Evolutionary conservation across 2,888 invertebrate genomes (phyloP).

Genomic region (Pristionchus fissidentatus): DNA sequence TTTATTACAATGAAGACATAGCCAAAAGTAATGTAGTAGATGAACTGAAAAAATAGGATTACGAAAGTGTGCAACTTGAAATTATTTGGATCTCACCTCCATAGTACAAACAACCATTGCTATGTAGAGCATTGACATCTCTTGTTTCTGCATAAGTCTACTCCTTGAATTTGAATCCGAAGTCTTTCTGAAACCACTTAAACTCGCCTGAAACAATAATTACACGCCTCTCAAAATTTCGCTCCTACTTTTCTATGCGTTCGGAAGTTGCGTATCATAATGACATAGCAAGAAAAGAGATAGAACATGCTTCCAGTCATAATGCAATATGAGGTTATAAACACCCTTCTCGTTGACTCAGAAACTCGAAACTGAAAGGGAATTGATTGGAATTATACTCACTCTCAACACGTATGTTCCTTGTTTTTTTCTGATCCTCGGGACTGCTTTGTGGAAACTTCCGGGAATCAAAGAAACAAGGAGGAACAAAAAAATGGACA

Average conservation of each 20-base stretch:
- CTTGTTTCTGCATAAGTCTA: background rate
- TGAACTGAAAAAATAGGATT: background rate
- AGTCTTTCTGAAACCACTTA: background rate
- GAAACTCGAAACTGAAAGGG: background rate
- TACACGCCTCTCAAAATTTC: background rate
- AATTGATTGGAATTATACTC: background rate
- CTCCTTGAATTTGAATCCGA: background rate
- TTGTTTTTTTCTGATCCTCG: too few relatives aligned
- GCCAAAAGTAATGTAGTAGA: background rate
- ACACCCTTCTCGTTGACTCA: background rate
- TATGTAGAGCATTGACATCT: background rate
- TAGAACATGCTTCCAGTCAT: constrained; percentile 1
- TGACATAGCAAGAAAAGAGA: background rate
- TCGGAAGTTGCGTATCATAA: background rate
- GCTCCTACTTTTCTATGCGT: background rate
- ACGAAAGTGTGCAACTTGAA: too few relatives aligned
- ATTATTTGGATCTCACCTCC: background rate
- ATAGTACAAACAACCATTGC: background rate
- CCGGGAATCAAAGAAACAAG: too few relatives aligned
- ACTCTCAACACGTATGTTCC: background rate
- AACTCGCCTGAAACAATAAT: background rate
- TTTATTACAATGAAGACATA: background rate
- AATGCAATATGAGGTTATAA: background rate
- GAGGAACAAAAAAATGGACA: too few relatives aligned
- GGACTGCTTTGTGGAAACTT: too few relatives aligned